Base-by-base conservation (phyloP, 2,113 vertebrate genomes). In the Leiothrix lutea region DNA sequence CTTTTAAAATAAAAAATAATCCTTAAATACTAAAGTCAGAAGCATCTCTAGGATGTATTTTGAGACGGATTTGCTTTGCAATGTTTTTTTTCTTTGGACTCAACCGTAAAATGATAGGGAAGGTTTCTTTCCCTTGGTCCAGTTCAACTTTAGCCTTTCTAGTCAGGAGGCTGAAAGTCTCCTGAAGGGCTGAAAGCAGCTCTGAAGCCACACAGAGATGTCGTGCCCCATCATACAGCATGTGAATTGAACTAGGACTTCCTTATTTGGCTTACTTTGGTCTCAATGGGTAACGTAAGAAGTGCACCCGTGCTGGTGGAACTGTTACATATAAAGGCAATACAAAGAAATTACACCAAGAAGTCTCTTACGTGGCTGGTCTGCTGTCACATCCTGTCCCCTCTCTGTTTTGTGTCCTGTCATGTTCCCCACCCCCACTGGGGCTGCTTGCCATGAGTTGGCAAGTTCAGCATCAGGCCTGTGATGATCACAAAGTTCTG, bases 141-240 rank as follows among this genome's bases (percentile, higher is more conserved):
- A 5, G 18, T 66, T 83, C 29, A n/a, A 15, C 44, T 79, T 51
- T 54, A 61, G 14, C 31, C 24, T 96, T 58, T 6, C 10, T 57
- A 16, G 15, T 57, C 23, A 14, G 48, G 36, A 69, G 22, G 14
- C 53, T 85, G 45, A 7, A 74, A 21, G 78, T 58, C 9, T 53
- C 9, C 28, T 9, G 35, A 51, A 56, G 51, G 31, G 33, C 50
- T 81, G 62, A 73, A 88, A 19, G 40, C 11, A 72, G 19, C 48
- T 88, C 62, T 79, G 60, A 45, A 9, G 35, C 23, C 44, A 35
- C 1, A 1, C 2, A 4, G 54, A 33, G 48, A 35, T 22, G 36
- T 24, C 3, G 42, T 45, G 14, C 23, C 7, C 10, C 29, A 0
- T 47, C 15, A 9, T 28, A 36, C 18, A 16, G 61, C 2, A 0